phyloP scores from a whole-genome alignment of 2,113 vertebrate species.

The Climacteris rufus region DNA sequence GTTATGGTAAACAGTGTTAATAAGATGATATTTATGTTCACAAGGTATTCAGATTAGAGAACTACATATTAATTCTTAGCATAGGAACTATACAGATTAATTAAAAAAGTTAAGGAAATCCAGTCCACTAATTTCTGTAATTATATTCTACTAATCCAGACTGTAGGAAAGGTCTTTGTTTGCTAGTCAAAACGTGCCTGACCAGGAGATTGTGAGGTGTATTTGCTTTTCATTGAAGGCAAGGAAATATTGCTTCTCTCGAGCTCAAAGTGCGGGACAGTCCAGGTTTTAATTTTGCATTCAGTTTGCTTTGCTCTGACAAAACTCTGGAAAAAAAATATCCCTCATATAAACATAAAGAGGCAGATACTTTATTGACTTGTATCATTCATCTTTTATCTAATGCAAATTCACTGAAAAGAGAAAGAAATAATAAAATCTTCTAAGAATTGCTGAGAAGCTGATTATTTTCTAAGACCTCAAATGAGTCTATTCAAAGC shows the following conservation, averaged over 20 bases:
- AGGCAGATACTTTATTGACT: background rate
- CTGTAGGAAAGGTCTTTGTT: background rate
- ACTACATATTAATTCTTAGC: background rate
- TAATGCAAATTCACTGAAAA: background rate
- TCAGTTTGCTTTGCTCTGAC: background rate
- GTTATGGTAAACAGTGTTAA: background rate
- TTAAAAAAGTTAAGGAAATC: background rate
- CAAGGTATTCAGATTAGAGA: background rate
- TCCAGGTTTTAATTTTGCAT: background rate
- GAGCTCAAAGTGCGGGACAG: background rate
- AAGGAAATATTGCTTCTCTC: background rate
- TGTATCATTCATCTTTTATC: background rate
- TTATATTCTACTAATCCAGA: background rate
- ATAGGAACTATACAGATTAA: background rate
- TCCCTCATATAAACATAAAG: background rate
- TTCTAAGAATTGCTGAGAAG: background rate
- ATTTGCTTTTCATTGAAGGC: background rate
- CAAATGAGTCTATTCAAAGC: constrained; percentile 7
- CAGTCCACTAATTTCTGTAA: background rate
- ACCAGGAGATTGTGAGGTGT: background rate
- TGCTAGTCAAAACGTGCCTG: background rate
- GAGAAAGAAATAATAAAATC: background rate
- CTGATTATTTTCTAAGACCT: constrained; percentile 4
- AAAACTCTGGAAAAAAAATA: background rate
- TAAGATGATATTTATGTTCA: background rate